Base-by-base conservation (phyloP, 2,888 invertebrate genomes). In the Gymnocheta viridis region DNA sequence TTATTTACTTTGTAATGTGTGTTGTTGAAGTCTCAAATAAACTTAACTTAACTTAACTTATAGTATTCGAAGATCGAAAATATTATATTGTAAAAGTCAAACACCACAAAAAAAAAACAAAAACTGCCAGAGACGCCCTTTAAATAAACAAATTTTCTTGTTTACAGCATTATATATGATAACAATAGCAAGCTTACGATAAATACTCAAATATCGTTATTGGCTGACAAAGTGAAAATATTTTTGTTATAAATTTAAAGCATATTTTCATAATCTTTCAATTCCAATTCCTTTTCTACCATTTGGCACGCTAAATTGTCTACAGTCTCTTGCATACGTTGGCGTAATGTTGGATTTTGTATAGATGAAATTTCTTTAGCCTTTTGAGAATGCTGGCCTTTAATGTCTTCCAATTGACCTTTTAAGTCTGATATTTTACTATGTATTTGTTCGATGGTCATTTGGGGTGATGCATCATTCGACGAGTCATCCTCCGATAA, bases 351-450 rank as follows among this genome's bases (percentile, higher is more conserved):
- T 85, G 95, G 93, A 91, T 98, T 98, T 89, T 97, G 97, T 90
- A 97, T 96, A 58, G 95, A 96, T 24, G 96, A 94, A 83, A 98
- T 95, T 91, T 97, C 96, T 86, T 95, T 93, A 88, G 97, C 96
- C 85, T 97, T 97, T 87, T 96, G 95, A 74, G 95, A 94, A 82
- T 96, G 93, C 66, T 96, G 94, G 47, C 94, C 94, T 88, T 95
- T 95, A 17, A 98, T 91, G 86, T 96, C 96, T 17, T 94, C 94
- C 62, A 98, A 92, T 90, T 97, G 96, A 12, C 94, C 92, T 70
- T 95, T 94, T 2, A 97, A 91, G 86, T 96, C 95, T 73, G 95
- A 94, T 86, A 97, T 93, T 86, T 96, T 94, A 0, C 93, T 91
- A 86, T 93, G 93, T 88, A 95, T 93, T 82, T 94, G 93, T 29